Evolutionary conservation across 2,888 invertebrate genomes (phyloP).

Genomic region (Fragum fragum): DNA sequence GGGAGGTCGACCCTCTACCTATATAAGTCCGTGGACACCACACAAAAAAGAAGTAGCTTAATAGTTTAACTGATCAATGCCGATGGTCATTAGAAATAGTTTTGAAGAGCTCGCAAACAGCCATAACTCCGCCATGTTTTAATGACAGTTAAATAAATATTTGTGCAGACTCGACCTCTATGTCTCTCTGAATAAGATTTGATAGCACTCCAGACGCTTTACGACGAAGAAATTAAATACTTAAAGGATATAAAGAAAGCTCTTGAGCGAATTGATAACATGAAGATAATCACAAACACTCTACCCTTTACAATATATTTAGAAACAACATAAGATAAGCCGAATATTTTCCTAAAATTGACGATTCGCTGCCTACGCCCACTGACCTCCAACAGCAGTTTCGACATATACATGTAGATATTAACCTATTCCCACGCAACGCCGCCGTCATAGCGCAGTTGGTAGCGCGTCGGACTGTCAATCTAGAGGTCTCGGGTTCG

Average conservation of each 20-base stretch:
- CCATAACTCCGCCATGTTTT: constrained; percentile 12
- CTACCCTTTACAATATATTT: background rate
- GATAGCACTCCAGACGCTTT: constrained; percentile 18
- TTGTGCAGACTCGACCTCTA: constrained; percentile 7
- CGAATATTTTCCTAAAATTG: background rate
- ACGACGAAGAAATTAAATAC: constrained; percentile 22
- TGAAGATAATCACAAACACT: background rate
- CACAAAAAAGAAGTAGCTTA: too few species aligned
- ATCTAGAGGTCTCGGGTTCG: too few species aligned
- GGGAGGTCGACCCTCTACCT: too few species aligned
- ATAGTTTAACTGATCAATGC: too few species aligned
- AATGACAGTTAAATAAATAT: constrained; percentile 27
- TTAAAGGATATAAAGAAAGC: constrained; percentile 62
- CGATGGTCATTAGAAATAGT: too few species aligned
- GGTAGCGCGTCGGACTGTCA: too few species aligned
- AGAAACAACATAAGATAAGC: background rate
- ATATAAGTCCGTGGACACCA: too few species aligned
- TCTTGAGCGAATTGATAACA: constrained; percentile 68
- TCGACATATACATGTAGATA: too few species aligned
- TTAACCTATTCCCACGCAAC: too few species aligned
- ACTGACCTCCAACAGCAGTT: too few species aligned
- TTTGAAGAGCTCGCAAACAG: background rate
- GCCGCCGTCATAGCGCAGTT: too few species aligned
- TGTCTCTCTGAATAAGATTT: constrained; percentile 22
- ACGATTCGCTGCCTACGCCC: too few species aligned